Conservation (phyloP, 1,140 invertebrate genomes). For the Paracyclopina nana region DNA sequence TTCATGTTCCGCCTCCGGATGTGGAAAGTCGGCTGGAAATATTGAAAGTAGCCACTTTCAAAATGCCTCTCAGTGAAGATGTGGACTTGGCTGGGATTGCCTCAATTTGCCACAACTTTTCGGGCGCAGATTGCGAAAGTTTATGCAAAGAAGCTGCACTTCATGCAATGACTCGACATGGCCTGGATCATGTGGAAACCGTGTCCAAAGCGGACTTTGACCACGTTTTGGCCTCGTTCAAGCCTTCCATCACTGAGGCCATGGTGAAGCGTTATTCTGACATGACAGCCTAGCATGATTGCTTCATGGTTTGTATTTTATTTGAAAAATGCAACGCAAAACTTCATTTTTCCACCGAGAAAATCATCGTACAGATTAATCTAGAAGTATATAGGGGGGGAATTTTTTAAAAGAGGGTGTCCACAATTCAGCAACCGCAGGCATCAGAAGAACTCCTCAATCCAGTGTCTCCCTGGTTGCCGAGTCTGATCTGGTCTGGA, state of each 20-base stretch:
- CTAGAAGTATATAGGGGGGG: no score
- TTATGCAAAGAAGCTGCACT: background rate
- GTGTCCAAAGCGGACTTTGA: no score
- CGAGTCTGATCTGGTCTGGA: conserved; percentile 6
- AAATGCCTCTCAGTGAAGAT: background rate
- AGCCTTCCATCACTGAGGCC: no score
- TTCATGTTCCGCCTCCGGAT: conserved; percentile 33
- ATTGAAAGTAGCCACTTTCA: background rate
- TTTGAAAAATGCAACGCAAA: no score
- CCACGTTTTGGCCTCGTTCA: no score
- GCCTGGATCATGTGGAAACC: conserved; percentile 1
- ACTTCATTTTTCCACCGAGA: no score
- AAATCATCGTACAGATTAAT: no score
- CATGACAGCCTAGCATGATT: no score
- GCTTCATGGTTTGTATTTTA: no score
- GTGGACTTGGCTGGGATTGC: background rate
- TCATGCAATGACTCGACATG: background rate
- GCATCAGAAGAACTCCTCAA: no score
- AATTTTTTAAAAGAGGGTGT: no score
- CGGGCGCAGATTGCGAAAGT: background rate
- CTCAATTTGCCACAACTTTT: background rate
- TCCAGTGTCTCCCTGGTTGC: background rate
- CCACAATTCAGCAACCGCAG: conserved; percentile 3
- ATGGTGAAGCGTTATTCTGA: no score
- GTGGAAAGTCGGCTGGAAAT: conserved; percentile 16